These are phyloP conservation scores for Xenus cinereus DNA, from an alignment of 2,113 vertebrate species.

Conservation along the genomic window DNA sequence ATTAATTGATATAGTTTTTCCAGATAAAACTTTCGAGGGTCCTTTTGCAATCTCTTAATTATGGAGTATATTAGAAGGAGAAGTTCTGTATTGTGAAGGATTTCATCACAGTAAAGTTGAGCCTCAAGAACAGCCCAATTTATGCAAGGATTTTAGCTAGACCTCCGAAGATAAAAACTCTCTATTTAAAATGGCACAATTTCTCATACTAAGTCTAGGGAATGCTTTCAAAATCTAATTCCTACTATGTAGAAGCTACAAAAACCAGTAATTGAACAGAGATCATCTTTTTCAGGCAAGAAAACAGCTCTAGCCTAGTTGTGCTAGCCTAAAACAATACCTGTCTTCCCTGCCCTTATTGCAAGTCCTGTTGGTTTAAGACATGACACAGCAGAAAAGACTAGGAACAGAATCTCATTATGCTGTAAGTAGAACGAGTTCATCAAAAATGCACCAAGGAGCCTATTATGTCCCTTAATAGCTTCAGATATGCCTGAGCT, in stretches of 20 bases:
- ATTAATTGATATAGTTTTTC: background rate
- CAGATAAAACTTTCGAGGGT: background rate
- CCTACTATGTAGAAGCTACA: background rate
- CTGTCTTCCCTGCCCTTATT: background rate
- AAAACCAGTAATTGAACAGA: background rate
- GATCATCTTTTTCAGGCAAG: background rate
- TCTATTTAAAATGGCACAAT: background rate
- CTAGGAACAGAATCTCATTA: background rate
- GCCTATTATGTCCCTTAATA: background rate
- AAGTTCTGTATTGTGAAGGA: background rate
- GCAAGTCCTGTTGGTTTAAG: background rate
- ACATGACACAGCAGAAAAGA: background rate
- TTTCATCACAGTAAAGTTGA: background rate
- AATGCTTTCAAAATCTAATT: background rate
- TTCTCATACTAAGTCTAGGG: background rate
- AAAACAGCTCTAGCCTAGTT: background rate
- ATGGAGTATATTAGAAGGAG: background rate
- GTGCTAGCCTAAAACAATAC: background rate
- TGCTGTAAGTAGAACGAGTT: fast-evolving
- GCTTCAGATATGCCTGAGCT: background rate
- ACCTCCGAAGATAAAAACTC: background rate
- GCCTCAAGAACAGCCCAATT: background rate
- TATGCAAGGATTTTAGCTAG: background rate
- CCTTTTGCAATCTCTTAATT: background rate
- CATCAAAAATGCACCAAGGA: background rate